Evolutionary conservation across 2,797 vertebrate genomes (phyloP).

Genomic region (Phoeniculus purpureus): DNA sequence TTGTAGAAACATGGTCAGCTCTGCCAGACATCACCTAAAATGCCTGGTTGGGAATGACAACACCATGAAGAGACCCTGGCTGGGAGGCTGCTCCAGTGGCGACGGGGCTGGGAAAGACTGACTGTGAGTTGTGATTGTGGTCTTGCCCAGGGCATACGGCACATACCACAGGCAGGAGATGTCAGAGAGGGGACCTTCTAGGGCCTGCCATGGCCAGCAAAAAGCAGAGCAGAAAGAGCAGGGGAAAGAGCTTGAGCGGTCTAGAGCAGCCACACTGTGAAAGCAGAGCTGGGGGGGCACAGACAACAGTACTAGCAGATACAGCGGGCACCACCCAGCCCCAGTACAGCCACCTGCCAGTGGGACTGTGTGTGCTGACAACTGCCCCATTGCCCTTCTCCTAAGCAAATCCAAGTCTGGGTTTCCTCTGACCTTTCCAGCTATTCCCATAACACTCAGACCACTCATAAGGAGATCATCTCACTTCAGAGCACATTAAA

Average conservation of each 20-base stretch:
- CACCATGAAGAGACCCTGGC: fast-evolving
- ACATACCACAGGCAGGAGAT: not conserved
- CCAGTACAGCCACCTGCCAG: not conserved
- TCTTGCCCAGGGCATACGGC: not conserved
- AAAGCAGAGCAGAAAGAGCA: not conserved
- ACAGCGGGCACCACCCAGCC: not conserved
- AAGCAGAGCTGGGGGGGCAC: fast-evolving
- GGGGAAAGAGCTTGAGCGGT: not conserved
- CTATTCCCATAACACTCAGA: not conserved
- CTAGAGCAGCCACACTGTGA: not conserved
- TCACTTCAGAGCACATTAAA: not conserved
- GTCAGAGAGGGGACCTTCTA: not conserved
- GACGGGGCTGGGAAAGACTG: not conserved
- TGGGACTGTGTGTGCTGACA: not conserved
- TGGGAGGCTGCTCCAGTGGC: not conserved
- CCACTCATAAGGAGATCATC: not conserved
- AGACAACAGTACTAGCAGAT: not conserved
- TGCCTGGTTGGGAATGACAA: not conserved
- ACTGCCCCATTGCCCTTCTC: fast-evolving
- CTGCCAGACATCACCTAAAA: not conserved
- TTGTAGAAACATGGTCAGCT: not conserved
- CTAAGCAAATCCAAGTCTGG: not conserved
- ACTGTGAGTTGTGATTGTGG: not conserved
- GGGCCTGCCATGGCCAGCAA: not conserved
- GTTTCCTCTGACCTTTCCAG: not conserved